phyloP scores from a whole-genome alignment of 2,113 vertebrate genomes.

The Bos indicus region DNA sequence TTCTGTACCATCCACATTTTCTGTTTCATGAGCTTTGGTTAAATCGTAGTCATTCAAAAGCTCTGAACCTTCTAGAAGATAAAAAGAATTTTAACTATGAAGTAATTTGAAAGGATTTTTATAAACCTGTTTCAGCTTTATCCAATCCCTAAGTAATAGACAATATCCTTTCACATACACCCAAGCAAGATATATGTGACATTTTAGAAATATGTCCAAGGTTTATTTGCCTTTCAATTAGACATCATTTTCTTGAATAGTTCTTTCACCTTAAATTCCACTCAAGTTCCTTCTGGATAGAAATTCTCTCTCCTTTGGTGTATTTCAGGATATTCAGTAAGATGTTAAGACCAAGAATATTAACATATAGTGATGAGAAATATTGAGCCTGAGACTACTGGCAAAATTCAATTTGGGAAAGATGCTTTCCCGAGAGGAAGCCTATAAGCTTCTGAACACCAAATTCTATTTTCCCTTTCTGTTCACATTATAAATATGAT shows the following conservation, averaged over 20 bases:
- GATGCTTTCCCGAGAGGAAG: not conserved
- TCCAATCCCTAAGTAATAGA: not conserved
- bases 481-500: not conserved
- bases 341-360: not conserved
- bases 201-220: not conserved
- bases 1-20: constrained; percentile 73
- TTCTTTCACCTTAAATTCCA: not conserved
- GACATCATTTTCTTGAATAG: not conserved
- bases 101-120: not conserved
- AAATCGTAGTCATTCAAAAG: constrained; percentile 74
- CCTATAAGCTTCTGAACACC: not conserved
- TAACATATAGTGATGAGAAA: not conserved
- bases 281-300: not conserved
- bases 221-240: not conserved
- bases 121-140: not conserved
- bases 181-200: not conserved
- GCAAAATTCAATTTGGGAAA: not conserved
- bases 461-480: constrained; percentile 3
- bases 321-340: not conserved
- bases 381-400: not conserved
- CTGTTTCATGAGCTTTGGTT: constrained; percentile 77
- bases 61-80: constrained; percentile 72
- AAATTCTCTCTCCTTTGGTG: not conserved
- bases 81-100: constrained; percentile 30
- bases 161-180: not conserved